phyloP scores from a whole-genome alignment of 2,797 vertebrate species.

The Tokudaia muenninki region DNA sequence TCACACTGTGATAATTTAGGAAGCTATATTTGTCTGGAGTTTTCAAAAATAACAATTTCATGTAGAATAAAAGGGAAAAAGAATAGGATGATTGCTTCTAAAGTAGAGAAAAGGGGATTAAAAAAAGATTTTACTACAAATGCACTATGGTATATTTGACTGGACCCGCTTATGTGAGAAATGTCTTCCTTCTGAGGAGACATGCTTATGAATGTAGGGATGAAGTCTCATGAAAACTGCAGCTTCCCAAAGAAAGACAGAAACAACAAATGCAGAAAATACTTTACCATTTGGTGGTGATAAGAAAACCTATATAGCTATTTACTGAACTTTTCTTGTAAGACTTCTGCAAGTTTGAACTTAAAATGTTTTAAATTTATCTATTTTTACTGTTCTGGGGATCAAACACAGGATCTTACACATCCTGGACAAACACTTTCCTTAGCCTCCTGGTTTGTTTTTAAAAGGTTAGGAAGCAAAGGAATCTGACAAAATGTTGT shows the following conservation, averaged over 20 bases:
- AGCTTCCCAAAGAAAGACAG: background rate
- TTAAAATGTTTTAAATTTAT: background rate
- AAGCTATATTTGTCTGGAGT: slow-evolving; percentile 17
- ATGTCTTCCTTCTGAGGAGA: background rate
- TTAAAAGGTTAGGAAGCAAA: background rate
- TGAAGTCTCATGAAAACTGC: background rate
- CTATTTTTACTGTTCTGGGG: background rate
- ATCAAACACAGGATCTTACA: background rate
- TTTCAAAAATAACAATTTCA: background rate
- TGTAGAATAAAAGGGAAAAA: background rate
- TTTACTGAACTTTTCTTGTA: background rate
- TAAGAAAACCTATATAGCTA: background rate
- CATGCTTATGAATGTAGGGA: background rate
- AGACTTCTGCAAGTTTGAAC: background rate
- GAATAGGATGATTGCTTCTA: background rate
- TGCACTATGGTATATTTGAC: background rate
- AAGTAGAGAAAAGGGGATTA: background rate
- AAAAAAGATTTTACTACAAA: background rate
- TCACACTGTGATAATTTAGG: background rate
- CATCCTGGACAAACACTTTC: background rate
- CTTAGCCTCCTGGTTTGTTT: background rate
- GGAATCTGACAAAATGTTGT: background rate
- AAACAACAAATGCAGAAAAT: background rate
- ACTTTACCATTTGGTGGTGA: background rate
- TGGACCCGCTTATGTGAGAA: background rate